Percentiles rank a stretch among this genome's conserved stretches.
Conservation (phyloP, 2,888 invertebrate genomes). For the Lutraria lutraria region DNA sequence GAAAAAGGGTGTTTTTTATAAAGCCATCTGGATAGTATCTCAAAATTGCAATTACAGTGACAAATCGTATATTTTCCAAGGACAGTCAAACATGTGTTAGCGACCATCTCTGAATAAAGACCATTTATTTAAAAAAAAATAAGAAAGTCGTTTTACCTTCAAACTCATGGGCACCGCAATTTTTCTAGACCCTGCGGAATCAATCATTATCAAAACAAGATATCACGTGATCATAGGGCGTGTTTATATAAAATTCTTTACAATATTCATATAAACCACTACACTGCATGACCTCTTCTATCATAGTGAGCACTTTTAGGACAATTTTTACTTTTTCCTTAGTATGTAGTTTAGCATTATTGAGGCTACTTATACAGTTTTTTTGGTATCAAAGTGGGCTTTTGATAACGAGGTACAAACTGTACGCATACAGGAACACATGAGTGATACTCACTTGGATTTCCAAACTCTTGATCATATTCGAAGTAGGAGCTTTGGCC, state of each 20-base stretch:
- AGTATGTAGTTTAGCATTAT: no score
- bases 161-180: no score
- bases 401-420: not conserved
- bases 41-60: not conserved
- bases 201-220: no score
- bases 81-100: not conserved
- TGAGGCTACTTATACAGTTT: not conserved
- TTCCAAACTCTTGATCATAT: constrained; percentile 47
- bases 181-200: no score
- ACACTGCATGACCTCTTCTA: not conserved
- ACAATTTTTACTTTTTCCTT: no score
- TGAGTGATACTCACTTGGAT: constrained; percentile 21
- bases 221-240: no score
- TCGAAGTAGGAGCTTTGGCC: not conserved
- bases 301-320: not conserved
- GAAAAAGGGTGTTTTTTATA: not conserved
- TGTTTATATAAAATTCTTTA: no score
- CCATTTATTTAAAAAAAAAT: no score
- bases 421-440: no score
- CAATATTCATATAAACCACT: not conserved
- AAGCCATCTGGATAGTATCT: not conserved
- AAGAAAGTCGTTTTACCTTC: no score
- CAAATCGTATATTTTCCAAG: not conserved
- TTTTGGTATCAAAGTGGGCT: not conserved
- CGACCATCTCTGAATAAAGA: no score